Base-by-base conservation (phyloP, 2,113 vertebrate species). In the Holacanthus passer region DNA sequence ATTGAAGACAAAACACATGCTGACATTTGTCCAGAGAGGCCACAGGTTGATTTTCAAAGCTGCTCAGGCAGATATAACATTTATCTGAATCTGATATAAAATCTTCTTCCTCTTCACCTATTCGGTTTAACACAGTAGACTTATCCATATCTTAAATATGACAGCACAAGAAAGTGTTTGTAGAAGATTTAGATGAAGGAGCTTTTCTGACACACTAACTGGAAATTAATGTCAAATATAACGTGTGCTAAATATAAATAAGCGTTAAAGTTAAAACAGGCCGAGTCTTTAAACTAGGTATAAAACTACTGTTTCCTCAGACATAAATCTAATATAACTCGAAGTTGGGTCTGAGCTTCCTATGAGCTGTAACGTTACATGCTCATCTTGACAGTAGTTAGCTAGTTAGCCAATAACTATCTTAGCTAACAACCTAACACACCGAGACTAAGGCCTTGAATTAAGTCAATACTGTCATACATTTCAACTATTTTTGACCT, bases 51-150 rank as follows among this genome's bases (percentile, higher is more conserved):
- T 73, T 52, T 0, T 66, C 71, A 70, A 93, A 88, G 0, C 37
- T 13, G 41, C 81, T 82, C 31, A 94, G 74, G 14, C 91, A 94
- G 60, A 94, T 92, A 6, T 64, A 81, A 17, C 93, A 94, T 48
- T 48, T 90, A n/a, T 77, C 73, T 32, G 27, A 53, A 9, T 70
- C 60, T 17, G n/a, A 56, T 31, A 13, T 47, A 1, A 59, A 31
- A 35, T 37, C 59, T 32, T 19, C n/a, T 14, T 3, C 41, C 14
- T 82, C 73, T 47, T 17, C 69, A n/a, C 5, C 17, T 43, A 24
- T n/a, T 47, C 20, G 7, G 22, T 47, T 29, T 13, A 48, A 9
- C 39, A 5, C 37, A 1, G 12, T 35, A 5, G n/a, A 71, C 8
- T 19, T 5, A 0, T 60, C 16, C 85, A 86, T 78, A 2, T 3